Base-by-base conservation (phyloP, 2,113 vertebrate genomes). In the Hyperopisus bebe region DNA sequence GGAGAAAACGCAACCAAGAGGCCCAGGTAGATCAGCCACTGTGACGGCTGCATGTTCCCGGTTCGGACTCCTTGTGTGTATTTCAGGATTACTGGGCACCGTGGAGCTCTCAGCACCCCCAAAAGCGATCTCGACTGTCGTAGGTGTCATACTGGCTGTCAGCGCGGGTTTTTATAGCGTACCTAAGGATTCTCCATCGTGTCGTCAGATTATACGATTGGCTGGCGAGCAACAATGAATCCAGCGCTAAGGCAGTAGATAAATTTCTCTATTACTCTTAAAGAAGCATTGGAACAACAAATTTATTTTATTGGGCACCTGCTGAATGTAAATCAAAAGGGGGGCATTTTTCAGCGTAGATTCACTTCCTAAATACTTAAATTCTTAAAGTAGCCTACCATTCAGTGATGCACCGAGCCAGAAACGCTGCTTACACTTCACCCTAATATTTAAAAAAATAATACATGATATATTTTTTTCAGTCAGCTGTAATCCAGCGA, bases 141-240 rank as follows among this genome's bases (percentile, higher is more conserved):
- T 94, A 96, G 96, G 95, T 97, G 96, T 97, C 97, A 97, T 96
- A 96, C 92, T 94, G 94, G 96, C 97, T 97, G 96, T 96, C 96
- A 95, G 96, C 96, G 94, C 96, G 94, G 95, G 97, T 97, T 98
- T 97, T 98, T 99, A 99, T 99, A 99, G 97, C 95, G 95, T 95
- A 95, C 96, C 96, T 97, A 97, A 95, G 95, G 96, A 96, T 96
- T 96, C 96, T 97, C 97, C 95, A 90, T 94, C 96, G 94, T 98
- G 97, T 97, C 97, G 97, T 98, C 97, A 96, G 96, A 97, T 93
- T 94, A 96, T 91, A 96, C 92, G 97, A 99, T 99, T 99, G 98
- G 98, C 96, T 98, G 96, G 94, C 95, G 94, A 95, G 95, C 96
- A 96, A 98, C 97, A 97, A 98, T 97, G 97, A 97, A 97, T 97